These are phyloP conservation scores for Nylanderia fulva DNA, from an alignment of 1,140 invertebrate species.

Conservation along the genomic window DNA sequence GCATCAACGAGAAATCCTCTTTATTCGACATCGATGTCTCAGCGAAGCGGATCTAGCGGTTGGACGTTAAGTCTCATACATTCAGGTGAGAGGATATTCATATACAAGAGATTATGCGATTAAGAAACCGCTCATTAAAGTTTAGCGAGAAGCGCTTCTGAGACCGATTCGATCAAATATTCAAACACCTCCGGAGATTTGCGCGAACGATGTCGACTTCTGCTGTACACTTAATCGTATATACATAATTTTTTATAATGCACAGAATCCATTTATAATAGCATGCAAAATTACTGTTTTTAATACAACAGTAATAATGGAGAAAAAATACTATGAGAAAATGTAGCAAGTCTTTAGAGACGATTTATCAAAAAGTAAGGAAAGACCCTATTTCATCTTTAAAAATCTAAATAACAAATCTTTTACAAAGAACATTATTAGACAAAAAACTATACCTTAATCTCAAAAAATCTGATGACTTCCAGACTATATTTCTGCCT, in stretches of 20 bases:
- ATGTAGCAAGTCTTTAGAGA: no score
- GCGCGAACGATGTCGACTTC: neutral
- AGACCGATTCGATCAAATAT: slow-evolving; percentile 35
- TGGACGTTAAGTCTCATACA: neutral
- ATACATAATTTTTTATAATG: slow-evolving; percentile 25
- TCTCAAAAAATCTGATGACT: no score
- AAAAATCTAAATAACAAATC: no score
- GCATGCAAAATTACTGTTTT: neutral
- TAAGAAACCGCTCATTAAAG: slow-evolving; percentile 18
- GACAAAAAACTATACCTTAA: no score
- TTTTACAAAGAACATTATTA: no score
- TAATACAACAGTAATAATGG: no score
- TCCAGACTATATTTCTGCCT: no score
- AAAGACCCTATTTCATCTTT: no score
- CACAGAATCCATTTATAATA: neutral
- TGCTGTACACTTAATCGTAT: neutral
- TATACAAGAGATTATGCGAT: neutral
- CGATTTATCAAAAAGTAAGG: no score
- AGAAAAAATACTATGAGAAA: no score
- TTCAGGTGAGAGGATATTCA: slow-evolving; percentile 20
- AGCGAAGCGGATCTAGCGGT: neutral
- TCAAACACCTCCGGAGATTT: neutral
- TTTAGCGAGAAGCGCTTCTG: slow-evolving; percentile 3
- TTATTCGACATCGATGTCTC: neutral
- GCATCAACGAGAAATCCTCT: neutral